Evolutionary conservation across 2,113 vertebrate genomes (phyloP).

Genomic region (Dasypus novemcinctus): DNA sequence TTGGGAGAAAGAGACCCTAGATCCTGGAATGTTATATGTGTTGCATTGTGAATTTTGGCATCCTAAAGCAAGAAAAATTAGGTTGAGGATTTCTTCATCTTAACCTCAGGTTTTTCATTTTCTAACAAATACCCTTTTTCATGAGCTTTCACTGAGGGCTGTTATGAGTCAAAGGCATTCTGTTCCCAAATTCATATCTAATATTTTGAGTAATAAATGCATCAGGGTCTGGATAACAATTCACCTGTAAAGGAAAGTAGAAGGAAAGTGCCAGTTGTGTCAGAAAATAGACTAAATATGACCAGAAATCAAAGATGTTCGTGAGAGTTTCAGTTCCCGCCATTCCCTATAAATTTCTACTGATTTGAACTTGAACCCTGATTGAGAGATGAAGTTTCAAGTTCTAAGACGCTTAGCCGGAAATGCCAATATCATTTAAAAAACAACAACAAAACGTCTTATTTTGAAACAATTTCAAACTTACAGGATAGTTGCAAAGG

Average conservation of each 20-base stretch:
- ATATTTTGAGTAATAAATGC: slow-evolving; percentile 19
- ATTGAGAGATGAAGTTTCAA: slow-evolving; percentile 54
- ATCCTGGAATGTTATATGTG: not conserved
- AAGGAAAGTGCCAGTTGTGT: not conserved
- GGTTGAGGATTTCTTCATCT: slow-evolving; percentile 29
- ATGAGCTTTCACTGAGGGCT: not conserved
- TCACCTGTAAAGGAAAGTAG: not conserved
- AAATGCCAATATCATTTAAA: slow-evolving; percentile 39
- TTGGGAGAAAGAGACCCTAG: not conserved
- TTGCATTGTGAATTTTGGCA: slow-evolving; percentile 9
- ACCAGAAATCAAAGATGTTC: not conserved
- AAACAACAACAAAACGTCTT: no score
- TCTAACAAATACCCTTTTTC: not conserved
- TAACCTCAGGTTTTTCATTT: slow-evolving; percentile 40
- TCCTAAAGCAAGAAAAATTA: not conserved
- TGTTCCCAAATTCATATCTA: slow-evolving; percentile 10
- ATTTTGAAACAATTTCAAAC: no score
- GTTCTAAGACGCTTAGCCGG: slow-evolving; percentile 38
- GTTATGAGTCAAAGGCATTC: not conserved
- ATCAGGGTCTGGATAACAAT: not conserved
- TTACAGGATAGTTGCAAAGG: no score
- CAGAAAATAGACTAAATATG: not conserved
- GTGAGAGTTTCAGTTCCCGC: not conserved
- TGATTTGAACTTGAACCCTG: slow-evolving; percentile 49
- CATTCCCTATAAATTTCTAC: slow-evolving; percentile 26